A percentile compares a stretch with the other conserved stretches of the same genome.
These are phyloP conservation scores for Caenorhabditis latens DNA, from an alignment of 1,140 invertebrate species.

Conservation along the genomic window DNA sequence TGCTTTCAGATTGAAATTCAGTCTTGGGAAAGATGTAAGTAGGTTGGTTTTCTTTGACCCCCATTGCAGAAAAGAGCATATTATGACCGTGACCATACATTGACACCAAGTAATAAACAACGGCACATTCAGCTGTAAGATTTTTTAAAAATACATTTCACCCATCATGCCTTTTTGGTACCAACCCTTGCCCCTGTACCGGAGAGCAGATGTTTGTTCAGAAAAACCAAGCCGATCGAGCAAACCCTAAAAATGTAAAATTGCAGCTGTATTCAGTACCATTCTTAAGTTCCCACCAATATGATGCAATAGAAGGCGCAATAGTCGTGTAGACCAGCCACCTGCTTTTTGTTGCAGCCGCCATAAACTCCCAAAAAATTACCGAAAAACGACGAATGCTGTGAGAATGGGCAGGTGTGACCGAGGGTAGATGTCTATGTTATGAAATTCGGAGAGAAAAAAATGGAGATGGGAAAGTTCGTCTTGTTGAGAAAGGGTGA, in stretches of 20 bases:
- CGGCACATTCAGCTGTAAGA: constrained; percentile 88
- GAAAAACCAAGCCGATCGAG: constrained; percentile 78
- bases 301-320: background rate
- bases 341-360: background rate
- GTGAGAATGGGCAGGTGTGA: background rate
- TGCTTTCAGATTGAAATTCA: constrained; percentile 78
- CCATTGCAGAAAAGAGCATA: constrained; percentile 85
- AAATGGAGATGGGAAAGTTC: background rate
- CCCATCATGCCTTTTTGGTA: background rate
- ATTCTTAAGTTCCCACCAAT: background rate
- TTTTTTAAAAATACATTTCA: background rate
- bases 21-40: constrained; percentile 79
- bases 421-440: background rate
- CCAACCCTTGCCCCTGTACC: constrained; percentile 81
- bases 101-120: constrained; percentile 98
- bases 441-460: background rate
- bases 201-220: constrained; percentile 81
- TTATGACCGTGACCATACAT: constrained; percentile 87
- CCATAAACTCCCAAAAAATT: background rate
- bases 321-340: background rate
- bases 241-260: constrained; percentile 66
- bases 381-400: background rate
- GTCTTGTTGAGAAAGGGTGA: too few species aligned
- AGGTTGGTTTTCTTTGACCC: constrained; percentile 80
- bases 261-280: constrained; percentile 29